These are phyloP conservation scores for Coboldia fuscipes DNA, from an alignment of 1,140 invertebrate genomes.

Conservation along the genomic window DNA sequence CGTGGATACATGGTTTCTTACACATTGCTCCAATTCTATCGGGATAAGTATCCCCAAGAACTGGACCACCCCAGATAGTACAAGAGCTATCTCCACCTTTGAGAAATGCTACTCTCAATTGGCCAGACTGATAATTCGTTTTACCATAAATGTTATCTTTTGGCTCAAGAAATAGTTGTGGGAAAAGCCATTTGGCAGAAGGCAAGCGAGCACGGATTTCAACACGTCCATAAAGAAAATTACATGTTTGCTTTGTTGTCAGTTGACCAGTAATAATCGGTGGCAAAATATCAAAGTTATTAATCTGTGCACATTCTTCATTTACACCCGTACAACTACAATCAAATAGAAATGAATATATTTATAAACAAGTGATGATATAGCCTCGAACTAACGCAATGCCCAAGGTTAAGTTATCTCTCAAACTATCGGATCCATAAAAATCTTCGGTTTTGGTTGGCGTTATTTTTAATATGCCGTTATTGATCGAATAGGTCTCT, in stretches of 20 bases:
- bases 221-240: slow-evolving; percentile 40
- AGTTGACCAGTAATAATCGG: slow-evolving; percentile 38
- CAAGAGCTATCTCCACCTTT: slow-evolving; percentile 18
- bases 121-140: slow-evolving; percentile 21
- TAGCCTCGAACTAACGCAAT: too few relatives aligned
- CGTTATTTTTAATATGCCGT: slow-evolving; percentile 30
- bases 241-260: slow-evolving; percentile 32
- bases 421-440: slow-evolving; percentile 21
- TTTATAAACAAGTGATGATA: slow-evolving; percentile 6
- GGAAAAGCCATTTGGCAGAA: slow-evolving; percentile 45
- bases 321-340: slow-evolving; percentile 27
- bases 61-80: slow-evolving; percentile 17
- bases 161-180: slow-evolving; percentile 31
- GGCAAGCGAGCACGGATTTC: slow-evolving; percentile 50
- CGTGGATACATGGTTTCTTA: slow-evolving; percentile 5
- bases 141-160: slow-evolving; percentile 19
- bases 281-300: slow-evolving; percentile 25
- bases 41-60: slow-evolving; percentile 11
- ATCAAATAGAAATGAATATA: slow-evolving; percentile 2
- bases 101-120: slow-evolving; percentile 24
- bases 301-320: slow-evolving; percentile 21
- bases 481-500: slow-evolving; percentile 26
- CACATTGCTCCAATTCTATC: slow-evolving; percentile 12
- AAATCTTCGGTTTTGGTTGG: slow-evolving; percentile 27
- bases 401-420: slow-evolving; percentile 21